Evolutionary conservation across 2,797 vertebrate species (phyloP), one percentile per base, ranked within the genome.

Genomic region (Cryptoprocta ferox): DNA sequence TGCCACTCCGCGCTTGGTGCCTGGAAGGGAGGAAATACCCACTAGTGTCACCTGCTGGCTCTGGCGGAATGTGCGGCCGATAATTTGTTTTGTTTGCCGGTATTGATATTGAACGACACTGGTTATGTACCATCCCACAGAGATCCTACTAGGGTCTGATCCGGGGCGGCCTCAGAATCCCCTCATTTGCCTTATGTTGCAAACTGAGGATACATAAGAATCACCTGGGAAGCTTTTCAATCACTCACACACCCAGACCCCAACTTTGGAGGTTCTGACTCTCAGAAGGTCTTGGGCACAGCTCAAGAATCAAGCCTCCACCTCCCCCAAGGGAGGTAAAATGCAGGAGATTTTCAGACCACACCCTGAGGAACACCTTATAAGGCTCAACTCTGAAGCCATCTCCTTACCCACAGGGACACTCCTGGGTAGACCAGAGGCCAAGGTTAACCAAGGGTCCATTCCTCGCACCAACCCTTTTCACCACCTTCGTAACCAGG

Each of bases 41-140:
- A 92, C 84, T 53, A 24, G 71, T 48, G 94, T 80, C 96, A 92
- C 78, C 42, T 68, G 37, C 61, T 35, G 93, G 73, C 79, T 32
- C 89, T 93, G 95, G 4, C 95, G 94, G 92, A 70, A 84, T 87
- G 50, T 0, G 26, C 4, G 16, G 63, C 89, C 85, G 92, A 4
- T 85, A 32, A 97, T 97, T 98, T 97, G 95, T n/a, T n/a, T n/a
- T n/a, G 26, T 32, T 70, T 61, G 48, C 63, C 13, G 68, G 42
- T 65, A 15, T 30, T 66, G 37, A 32, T 28, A 26, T 6, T 32
- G n/a, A 50, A 11, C 28, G 59, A 48, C 42, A 37, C 28, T 6
- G 11, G 45, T 30, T 0, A 0, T 15, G 21, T 42, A 88, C 21
- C n/a, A 7, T 35, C 35, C 30, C 37, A 6, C 30, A 5, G 12